Percentiles rank a stretch among this genome's conserved stretches.
Conservation (phyloP, 2,797 vertebrate species). For the Meriones psammophilus region DNA sequence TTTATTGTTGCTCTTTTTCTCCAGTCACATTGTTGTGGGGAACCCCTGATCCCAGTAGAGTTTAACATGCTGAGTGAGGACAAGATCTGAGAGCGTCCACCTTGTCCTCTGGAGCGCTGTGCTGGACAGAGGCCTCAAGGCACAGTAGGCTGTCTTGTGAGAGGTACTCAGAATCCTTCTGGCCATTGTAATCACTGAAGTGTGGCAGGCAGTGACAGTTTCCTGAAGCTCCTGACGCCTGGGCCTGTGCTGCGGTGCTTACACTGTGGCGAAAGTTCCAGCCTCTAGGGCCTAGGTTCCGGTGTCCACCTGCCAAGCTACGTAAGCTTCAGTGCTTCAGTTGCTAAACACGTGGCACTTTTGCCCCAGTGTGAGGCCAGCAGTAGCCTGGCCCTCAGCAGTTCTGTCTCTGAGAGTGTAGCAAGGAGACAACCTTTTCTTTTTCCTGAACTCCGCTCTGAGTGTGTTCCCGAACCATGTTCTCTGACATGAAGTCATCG, state of each 20-base stretch:
- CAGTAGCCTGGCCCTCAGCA: conserved; percentile 86
- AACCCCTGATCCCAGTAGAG: not conserved
- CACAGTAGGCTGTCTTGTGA: conserved; percentile 78
- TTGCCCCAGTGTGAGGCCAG: conserved; percentile 87
- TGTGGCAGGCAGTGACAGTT: conserved; percentile 91
- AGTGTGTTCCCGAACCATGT: conserved; percentile 93
- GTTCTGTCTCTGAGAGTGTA: conserved; percentile 88
- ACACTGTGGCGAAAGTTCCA: conserved; percentile 4
- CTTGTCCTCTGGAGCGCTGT: too few species aligned
- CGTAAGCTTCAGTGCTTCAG: conserved; percentile 82
- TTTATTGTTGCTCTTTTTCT: not conserved
- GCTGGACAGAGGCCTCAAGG: not conserved
- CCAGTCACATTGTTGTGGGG: not conserved
- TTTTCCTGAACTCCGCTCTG: conserved; percentile 93
- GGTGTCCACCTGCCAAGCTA: conserved; percentile 76
- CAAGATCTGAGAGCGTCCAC: not conserved
- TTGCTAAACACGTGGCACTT: conserved; percentile 83
- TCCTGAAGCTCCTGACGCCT: conserved; percentile 90
- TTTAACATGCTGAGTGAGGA: not conserved
- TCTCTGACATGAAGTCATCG: conserved; percentile 95
- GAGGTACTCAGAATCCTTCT: conserved; percentile 87
- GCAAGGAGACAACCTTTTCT: conserved; percentile 90
- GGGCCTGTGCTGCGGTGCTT: conserved; percentile 49
- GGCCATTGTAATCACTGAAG: conserved; percentile 90
- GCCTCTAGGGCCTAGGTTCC: conserved; percentile 62